Conservation (phyloP, 2,113 vertebrate species). For the Crotalus horridus region DNA sequence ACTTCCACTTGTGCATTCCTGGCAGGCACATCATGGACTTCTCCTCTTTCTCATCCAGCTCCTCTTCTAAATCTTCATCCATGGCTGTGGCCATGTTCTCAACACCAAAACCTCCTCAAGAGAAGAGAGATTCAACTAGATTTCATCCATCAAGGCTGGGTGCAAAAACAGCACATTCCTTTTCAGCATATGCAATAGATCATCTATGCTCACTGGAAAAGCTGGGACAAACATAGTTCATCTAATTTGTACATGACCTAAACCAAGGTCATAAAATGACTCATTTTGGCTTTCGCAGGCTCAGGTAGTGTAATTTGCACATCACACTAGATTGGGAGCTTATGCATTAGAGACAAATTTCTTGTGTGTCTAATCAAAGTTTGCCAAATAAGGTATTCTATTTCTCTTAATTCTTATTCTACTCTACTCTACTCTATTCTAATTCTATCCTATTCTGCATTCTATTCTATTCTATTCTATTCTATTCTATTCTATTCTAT, state of each 20-base stretch:
- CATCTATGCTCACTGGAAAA: not conserved
- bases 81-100: slow-evolving; percentile 99
- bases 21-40: slow-evolving; percentile 99
- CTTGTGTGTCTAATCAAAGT: not conserved
- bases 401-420: not conserved
- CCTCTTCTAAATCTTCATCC: slow-evolving; percentile 98
- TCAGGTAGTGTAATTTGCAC: not conserved
- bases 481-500: too few relatives aligned
- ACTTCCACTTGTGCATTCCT: slow-evolving; percentile 98
- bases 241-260: not conserved
- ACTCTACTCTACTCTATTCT: too few relatives aligned
- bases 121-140: not conserved
- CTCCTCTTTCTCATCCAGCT: slow-evolving; percentile 96
- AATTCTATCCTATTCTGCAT: too few relatives aligned
- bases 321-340: not conserved
- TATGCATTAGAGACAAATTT: not conserved
- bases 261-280: not conserved
- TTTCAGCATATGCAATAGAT: not conserved
- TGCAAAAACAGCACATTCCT: not conserved
- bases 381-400: not conserved
- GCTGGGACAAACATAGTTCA: not conserved
- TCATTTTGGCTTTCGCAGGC: not conserved
- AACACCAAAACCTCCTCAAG: slow-evolving; percentile 84
- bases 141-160: not conserved
- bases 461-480: too few relatives aligned